A percentile compares a stretch with the other conserved stretches of the same genome.
Conservation (phyloP, 2,888 invertebrate genomes). For the Drosophila nr. perissopoda region DNA sequence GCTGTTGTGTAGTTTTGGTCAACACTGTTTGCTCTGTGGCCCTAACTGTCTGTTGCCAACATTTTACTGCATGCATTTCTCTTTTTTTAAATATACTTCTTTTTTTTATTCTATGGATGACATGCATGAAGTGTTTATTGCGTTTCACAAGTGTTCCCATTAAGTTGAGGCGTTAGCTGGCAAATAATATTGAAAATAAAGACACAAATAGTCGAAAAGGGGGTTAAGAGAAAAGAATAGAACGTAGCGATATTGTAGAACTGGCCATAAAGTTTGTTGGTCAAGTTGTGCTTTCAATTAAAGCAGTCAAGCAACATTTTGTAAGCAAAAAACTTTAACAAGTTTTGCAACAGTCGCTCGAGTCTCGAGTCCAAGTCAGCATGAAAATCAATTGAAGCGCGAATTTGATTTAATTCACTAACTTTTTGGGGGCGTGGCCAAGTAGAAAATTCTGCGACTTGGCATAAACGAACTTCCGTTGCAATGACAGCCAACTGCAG, state of each 20-base stretch:
- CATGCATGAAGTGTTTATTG: conserved; percentile 73
- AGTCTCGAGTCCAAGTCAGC: conserved; percentile 48
- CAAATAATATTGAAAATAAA: conserved; percentile 35
- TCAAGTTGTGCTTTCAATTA: conserved; percentile 57
- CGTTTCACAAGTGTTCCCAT: conserved; percentile 55
- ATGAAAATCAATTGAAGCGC: conserved; percentile 72
- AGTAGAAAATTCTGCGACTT: conserved; percentile 56
- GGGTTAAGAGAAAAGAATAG: not conserved
- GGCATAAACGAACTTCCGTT: conserved; percentile 68
- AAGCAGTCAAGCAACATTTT: conserved; percentile 55
- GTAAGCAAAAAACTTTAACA: conserved; percentile 49
- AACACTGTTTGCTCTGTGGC: conserved; percentile 29
- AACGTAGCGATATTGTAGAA: conserved; percentile 47
- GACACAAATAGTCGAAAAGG: not conserved
- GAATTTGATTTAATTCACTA: conserved; percentile 72
- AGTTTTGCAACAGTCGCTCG: conserved; percentile 37
- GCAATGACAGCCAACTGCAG: conserved; percentile 64
- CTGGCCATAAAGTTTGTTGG: conserved; percentile 35
- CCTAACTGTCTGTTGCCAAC: conserved; percentile 13
- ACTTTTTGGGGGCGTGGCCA: conserved; percentile 53
- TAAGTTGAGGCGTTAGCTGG: conserved; percentile 44
- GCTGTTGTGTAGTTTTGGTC: conserved; percentile 29
- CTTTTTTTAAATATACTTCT: conserved; percentile 6
- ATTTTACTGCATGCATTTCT: conserved; percentile 22
- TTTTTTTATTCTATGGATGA: conserved; percentile 37